Base-by-base conservation (phyloP, 2,113 vertebrate genomes). In the Centrocercus urophasianus region DNA sequence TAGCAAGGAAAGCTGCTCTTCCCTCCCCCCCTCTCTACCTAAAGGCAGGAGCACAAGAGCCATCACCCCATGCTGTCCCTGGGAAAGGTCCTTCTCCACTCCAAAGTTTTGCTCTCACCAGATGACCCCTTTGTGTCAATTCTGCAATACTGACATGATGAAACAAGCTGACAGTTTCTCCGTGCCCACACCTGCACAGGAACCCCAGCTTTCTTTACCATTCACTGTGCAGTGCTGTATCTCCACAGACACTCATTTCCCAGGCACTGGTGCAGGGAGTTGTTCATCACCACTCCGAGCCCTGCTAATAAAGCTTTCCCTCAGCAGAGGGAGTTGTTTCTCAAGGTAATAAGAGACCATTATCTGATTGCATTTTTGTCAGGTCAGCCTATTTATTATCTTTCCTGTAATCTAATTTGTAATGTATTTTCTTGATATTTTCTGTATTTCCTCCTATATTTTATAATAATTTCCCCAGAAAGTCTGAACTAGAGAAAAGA, bases 261-360 rank as follows among this genome's bases (percentile, higher is more conserved):
- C 38, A 47, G 21, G 52, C 52, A 16, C 52, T 30, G 61, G 64
- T 74, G 42, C 76, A 43, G 82, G 2, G 1, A 18, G 75, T 80
- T 90, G 69, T 83, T 89, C 83, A 73, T 96, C 93, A 73, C 19
- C 0, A 50, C 8, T 3, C 77, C 3, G 15, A 92, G 86, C 73
- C 50, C 75, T 96, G 96, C 82, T 90, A 94, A 43, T 95, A 93
- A 95, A 90, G 60, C 88, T 94, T 97, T 97, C 86, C 70, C 94
- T 96, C 97, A 92, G 94, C 84, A 97, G 97, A 97, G 97, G 96
- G 96, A 97, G 96, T 93, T 92, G 86, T 97, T 96, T 97, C 97
- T 96, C 93, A 97, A 96, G 89, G 84, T 95, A 96, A 89, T 90
- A 93, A 94, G 90, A 92, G 78, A 96, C 84, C 70, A 66, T 94